Evolutionary conservation across 1,140 invertebrate genomes (phyloP).

Genomic region (Aleiodes sp.): DNA sequence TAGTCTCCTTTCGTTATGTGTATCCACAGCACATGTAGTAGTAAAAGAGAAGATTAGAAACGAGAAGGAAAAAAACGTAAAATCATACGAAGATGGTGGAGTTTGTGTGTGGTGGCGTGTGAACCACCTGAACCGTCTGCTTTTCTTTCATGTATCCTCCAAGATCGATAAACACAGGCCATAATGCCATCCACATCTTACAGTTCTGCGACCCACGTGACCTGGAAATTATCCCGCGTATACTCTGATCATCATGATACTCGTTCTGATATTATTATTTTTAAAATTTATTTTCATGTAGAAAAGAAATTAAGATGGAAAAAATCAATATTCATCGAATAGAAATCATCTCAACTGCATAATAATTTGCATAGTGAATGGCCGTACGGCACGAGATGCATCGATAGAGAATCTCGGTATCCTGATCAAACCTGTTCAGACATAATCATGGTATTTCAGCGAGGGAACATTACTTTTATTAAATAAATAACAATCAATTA

Average conservation of each 20-base stretch:
- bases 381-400: background rate
- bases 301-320: background rate
- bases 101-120: background rate
- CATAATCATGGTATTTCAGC: conserved; percentile 21
- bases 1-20: conserved; percentile 5
- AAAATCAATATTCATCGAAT: background rate
- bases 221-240: conserved; percentile 7
- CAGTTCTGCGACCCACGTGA: conserved; percentile 3
- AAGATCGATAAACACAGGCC: background rate
- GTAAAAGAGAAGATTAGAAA: background rate
- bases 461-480: conserved; percentile 11
- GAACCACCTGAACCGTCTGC: background rate
- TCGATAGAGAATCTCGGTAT: background rate
- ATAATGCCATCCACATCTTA: background rate
- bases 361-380: conserved; percentile 14
- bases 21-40: background rate
- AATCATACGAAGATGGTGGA: background rate
- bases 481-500: conserved; percentile 27
- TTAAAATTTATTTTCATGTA: background rate
- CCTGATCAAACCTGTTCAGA: conserved; percentile 8
- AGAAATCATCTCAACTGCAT: conserved; percentile 11
- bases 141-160: background rate
- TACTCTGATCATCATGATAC: background rate
- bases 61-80: background rate
- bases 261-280: background rate